Evolutionary conservation across 2,888 invertebrate species (phyloP), one percentile per base, ranked within the genome.

Genomic region (Neria commutata): DNA sequence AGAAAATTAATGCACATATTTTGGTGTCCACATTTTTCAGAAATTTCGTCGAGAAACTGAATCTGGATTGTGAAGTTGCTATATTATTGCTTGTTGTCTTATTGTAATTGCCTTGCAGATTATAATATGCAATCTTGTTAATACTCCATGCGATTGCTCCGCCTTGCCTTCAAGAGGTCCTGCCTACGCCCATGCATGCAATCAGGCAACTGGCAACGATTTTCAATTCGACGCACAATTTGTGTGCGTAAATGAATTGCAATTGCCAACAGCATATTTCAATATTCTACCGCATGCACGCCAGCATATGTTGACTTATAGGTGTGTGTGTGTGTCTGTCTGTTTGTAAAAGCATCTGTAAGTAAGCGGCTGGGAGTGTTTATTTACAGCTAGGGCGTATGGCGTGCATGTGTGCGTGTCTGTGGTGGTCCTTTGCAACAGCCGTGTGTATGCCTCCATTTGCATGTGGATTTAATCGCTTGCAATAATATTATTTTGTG

Each of bases 401-500:
- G n/a, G 42, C n/a, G 42, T 42, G n/a, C 19, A 17, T 42, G 5
- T 42, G 42, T 5, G 16, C 6, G 16, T n/a, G 16, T 16, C 5
- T 42, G 42, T 42, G 42, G 5, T 42, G 46, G 40, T 33, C 14
- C 1, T 16, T 8, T 14, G 49, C 34, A 37, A 47, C 34, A 42
- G n/a, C n/a, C n/a, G 54, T 21, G 42, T 49, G 48, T 25, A 26
- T 58, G 33, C 56, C 40, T 14, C 19, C 26, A 42, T 54, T 51
- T 25, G 57, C 46, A 61, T 60, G 59, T 59, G 33, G 55, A 65
- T 63, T 65, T 67, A 67, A 67, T 65, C 62, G 64, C 56, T 52
- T 64, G 61, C 67, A 65, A 65, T 67, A 65, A 64, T 61, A 67
- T 61, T 65, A 67, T 67, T 65, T 64, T 58, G 58, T 61, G 40